phyloP scores from a whole-genome alignment of 2,113 vertebrate genomes.

The Narcine bancroftii region DNA sequence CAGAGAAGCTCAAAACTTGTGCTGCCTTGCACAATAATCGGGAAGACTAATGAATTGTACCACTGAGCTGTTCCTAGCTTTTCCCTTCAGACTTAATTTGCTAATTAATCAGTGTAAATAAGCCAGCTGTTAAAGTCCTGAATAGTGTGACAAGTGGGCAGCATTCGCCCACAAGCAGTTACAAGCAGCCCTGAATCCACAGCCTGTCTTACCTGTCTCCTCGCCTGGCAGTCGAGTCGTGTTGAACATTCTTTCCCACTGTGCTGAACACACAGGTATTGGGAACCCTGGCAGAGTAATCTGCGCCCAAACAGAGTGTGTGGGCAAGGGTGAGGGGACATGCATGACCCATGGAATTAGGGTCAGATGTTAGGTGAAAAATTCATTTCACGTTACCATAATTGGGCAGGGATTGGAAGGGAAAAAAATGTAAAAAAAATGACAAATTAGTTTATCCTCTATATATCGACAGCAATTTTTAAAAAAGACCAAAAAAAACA shows the following conservation, averaged over 20 bases:
- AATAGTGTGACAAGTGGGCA: slow-evolving; percentile 9
- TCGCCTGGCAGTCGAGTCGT: slow-evolving; percentile 67
- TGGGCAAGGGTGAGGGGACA: not conserved
- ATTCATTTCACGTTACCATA: not conserved
- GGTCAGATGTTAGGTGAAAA: slow-evolving; percentile 15
- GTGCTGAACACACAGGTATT: slow-evolving; percentile 69
- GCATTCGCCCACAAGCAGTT: not conserved
- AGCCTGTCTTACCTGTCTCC: slow-evolving; percentile 60
- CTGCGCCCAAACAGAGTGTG: slow-evolving; percentile 46
- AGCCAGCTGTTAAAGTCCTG: not conserved
- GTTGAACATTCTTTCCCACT: slow-evolving; percentile 74
- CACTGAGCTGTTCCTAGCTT: not conserved
- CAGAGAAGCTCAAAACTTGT: not conserved
- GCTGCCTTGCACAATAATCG: not conserved
- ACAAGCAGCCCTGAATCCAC: slow-evolving; percentile 30
- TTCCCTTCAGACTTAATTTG: not conserved
- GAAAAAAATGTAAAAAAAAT: slow-evolving; percentile 11
- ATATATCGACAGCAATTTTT: not conserved
- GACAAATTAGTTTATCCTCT: slow-evolving; percentile 32
- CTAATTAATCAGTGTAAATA: not conserved
- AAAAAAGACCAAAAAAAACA: not conserved
- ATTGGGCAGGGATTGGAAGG: not conserved
- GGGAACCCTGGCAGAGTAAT: slow-evolving; percentile 61
- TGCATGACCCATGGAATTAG: not conserved
- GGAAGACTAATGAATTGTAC: not conserved